Percentiles rank a stretch among this genome's conserved stretches.
Evolutionary conservation across 2,797 vertebrate genomes (phyloP).

Genomic region (Somateria mollissima): DNA sequence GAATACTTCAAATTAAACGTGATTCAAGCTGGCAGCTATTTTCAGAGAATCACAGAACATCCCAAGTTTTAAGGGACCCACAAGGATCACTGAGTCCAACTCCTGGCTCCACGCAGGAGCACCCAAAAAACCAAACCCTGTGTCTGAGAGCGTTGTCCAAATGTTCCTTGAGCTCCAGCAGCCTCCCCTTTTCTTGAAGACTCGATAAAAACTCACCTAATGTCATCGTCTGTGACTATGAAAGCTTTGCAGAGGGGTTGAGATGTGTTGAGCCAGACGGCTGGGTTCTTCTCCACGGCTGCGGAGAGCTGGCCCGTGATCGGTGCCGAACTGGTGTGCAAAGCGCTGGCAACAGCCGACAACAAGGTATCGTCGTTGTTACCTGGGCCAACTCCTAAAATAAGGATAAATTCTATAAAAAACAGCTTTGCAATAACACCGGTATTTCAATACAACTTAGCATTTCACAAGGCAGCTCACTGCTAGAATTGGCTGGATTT

Average conservation of each 20-base stretch:
- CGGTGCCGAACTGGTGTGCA: conserved; percentile 90
- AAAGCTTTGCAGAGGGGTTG: conserved; percentile 94
- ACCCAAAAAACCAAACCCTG: no score
- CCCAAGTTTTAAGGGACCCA: no score
- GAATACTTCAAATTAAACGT: no score
- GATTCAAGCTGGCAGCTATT: no score
- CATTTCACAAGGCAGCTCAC: neutral
- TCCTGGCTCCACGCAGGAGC: no score
- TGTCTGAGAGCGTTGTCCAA: no score
- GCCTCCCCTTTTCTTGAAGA: neutral
- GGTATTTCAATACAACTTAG: neutral
- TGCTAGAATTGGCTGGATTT: neutral
- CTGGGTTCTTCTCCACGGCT: conserved; percentile 93
- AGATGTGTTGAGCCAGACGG: conserved; percentile 90
- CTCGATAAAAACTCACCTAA: conserved; percentile 79
- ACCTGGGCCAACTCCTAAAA: conserved; percentile 88
- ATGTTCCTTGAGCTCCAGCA: no score
- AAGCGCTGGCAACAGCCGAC: conserved; percentile 90
- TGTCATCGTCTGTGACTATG: conserved; percentile 92
- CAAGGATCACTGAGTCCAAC: no score
- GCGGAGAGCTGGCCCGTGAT: conserved; percentile 90
- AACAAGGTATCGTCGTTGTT: conserved; percentile 86
- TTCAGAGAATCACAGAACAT: no score
- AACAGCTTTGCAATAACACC: neutral
- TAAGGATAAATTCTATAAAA: neutral